Evolutionary conservation across 2,888 invertebrate species (phyloP), one percentile per base, ranked within the genome.

Genomic region (Furcula furcula): DNA sequence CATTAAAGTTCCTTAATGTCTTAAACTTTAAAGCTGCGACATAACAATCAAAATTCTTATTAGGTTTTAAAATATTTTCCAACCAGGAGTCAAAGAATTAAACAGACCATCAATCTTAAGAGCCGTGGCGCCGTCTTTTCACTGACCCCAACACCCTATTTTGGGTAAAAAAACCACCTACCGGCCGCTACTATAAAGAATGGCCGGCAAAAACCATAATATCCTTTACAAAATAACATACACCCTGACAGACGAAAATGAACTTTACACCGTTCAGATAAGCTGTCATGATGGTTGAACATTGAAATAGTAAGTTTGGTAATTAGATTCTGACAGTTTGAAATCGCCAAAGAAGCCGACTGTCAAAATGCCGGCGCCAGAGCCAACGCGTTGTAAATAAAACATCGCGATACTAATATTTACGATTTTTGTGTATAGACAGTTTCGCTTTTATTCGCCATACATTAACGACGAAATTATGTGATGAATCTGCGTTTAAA

Each of bases 281-380:
- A 75, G 42, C 38, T 53, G 40, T 37, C 44, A 34, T 16, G 23
- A 9, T 19, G 27, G 29, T 27, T 25, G 67, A 27, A 61, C 38
- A 53, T 46, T 40, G 36, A 42, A 39, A 40, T 43, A 35, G 42
- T 55, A 54, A 60, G 53, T 65, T 72, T 74, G 68, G 75, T 86
- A 86, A 87, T 87, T 85, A 84, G 82, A 86, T 86, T 86, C 84
- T 78, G 84, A 83, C 85, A 84, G 82, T 71, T 81, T 70, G 78
- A 74, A 73, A 74, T 74, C 72, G 66, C 70, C 82, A 87, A 87
- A 87, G 83, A 75, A 56, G 68, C 84, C 86, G 86, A 76, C 80
- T 84, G 85, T 85, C 85, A 83, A 83, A 79, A 80, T 76, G 66
- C 61, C 78, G 87, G 85, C 86, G 85, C 85, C 85, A 77, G 62